Evolutionary conservation across 1,140 invertebrate genomes (phyloP).

Genomic region (Drosophila biarmipes): DNA sequence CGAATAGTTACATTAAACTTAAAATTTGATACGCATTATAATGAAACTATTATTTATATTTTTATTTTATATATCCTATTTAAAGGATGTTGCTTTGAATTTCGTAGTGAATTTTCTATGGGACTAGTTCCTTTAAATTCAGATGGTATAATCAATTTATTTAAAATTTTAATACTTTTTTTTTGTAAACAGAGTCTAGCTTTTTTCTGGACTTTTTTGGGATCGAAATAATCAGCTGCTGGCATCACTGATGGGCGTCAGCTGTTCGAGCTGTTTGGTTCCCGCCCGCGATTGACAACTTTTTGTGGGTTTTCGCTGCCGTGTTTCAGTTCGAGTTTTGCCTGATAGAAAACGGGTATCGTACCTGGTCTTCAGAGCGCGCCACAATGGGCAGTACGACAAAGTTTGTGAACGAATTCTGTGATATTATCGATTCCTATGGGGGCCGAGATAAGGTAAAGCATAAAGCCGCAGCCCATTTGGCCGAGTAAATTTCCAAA

Average conservation of each 20-base stretch:
- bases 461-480: not conserved
- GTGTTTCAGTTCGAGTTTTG: constrained; percentile 36
- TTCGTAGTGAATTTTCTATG: no score
- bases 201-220: no score
- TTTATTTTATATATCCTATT: no score
- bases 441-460: constrained; percentile 86
- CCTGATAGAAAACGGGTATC: constrained; percentile 19
- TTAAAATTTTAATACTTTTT: no score
- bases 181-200: no score
- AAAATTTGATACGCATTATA: no score
- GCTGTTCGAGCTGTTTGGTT: constrained; percentile 38
- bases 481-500: constrained; percentile 10
- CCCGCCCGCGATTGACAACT: constrained; percentile 19
- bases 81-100: no score
- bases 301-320: constrained; percentile 20
- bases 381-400: constrained; percentile 55
- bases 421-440: constrained; percentile 86
- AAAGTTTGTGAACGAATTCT: constrained; percentile 85
- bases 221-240: not conserved
- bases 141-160: no score
- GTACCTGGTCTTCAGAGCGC: constrained; percentile 15
- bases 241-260: constrained; percentile 14
- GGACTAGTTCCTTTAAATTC: no score
- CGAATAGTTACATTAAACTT: no score
- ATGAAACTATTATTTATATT: no score